Conservation (phyloP, 53 echinoderm and acorn worm genomes). For the Arbacia lixula region DNA sequence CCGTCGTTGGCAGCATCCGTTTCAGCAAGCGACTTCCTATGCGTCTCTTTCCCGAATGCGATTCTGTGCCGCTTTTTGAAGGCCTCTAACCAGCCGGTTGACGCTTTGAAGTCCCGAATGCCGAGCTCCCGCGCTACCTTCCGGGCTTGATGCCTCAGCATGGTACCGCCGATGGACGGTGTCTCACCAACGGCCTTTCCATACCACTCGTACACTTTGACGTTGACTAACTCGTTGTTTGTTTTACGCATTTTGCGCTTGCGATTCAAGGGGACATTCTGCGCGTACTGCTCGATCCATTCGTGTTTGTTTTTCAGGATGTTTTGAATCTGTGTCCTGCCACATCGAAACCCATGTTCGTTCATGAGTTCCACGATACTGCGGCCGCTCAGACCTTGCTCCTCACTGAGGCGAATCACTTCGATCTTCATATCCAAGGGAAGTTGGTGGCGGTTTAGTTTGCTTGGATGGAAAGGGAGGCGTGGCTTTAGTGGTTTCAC, state of each 20-base stretch:
- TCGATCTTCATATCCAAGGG: constrained; percentile 56
- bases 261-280: constrained; percentile 22
- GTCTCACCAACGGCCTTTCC: constrained; percentile 1
- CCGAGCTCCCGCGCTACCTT: constrained; percentile 55
- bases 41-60: constrained; percentile 14
- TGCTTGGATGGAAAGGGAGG: too few relatives aligned
- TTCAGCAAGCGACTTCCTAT: too few relatives aligned
- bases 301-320: constrained; percentile 48
- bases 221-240: constrained; percentile 53
- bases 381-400: constrained; percentile 42
- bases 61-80: constrained; percentile 61
- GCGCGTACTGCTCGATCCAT: constrained; percentile 26
- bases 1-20: too few relatives aligned
- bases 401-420: constrained; percentile 29
- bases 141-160: constrained; percentile 47
- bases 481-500: too few relatives aligned
- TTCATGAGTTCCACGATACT: constrained; percentile 28
- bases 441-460: too few relatives aligned
- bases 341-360: constrained; percentile 31
- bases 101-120: constrained; percentile 53
- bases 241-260: constrained; percentile 55
- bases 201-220: constrained; percentile 54
- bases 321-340: constrained; percentile 65
- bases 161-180: constrained; percentile 20
- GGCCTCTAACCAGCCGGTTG: constrained; percentile 70